A percentile compares a stretch with the other conserved stretches of the same genome.
Conservation (phyloP, 1,140 invertebrate species). For the Drosophila navojoa region DNA sequence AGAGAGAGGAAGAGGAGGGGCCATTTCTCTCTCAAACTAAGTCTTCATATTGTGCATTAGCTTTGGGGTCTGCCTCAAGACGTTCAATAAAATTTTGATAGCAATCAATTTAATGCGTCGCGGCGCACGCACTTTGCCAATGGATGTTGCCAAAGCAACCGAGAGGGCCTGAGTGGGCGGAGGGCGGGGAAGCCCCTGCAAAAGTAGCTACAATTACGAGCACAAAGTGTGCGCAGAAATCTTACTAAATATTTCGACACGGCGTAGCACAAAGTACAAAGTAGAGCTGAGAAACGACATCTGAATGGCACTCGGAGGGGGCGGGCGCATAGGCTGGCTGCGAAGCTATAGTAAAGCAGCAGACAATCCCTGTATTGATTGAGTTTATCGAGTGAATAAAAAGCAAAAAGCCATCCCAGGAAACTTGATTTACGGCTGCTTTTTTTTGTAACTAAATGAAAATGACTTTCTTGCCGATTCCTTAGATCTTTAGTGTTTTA, state of each 20-base stretch:
- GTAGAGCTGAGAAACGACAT: conserved; percentile 25
- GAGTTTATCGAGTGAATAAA: conserved; percentile 2
- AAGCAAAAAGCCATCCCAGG: background rate
- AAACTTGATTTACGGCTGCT: background rate
- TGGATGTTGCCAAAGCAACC: conserved; percentile 60
- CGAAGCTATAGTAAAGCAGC: conserved; percentile 39
- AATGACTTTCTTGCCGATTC: background rate
- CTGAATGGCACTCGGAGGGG: conserved; percentile 11
- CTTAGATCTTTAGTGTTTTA: background rate
- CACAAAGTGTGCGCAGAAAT: conserved; percentile 54
- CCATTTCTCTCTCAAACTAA: conserved; percentile 32
- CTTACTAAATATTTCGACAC: conserved; percentile 76
- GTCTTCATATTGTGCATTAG: conserved; percentile 45
- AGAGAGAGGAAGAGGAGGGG: background rate
- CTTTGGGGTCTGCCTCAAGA: conserved; percentile 13
- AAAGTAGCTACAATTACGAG: conserved; percentile 66
- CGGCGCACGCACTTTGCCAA: conserved; percentile 65
- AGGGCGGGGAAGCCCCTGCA: conserved; percentile 55
- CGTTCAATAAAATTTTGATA: conserved; percentile 64
- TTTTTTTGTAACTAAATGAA: background rate
- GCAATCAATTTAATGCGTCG: conserved; percentile 79
- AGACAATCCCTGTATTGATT: conserved; percentile 46
- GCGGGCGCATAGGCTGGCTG: background rate
- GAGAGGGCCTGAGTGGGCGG: background rate
- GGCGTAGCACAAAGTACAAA: conserved; percentile 22